These are phyloP conservation scores for Neomonachus schauinslandi DNA, from an alignment of 2,113 vertebrate species.

Conservation along the genomic window DNA sequence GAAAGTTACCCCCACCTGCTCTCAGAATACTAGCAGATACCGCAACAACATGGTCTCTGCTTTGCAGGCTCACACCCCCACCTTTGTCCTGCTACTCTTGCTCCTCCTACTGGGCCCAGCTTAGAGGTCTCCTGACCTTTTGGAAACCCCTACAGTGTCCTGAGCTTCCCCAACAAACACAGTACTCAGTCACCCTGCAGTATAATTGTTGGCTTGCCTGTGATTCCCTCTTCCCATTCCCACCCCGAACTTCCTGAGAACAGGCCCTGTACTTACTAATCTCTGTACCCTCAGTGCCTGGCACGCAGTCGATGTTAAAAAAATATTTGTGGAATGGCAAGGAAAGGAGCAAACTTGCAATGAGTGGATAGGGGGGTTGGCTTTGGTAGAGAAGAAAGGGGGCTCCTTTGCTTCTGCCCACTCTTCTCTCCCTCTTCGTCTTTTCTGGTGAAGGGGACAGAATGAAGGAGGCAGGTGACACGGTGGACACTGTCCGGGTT, in stretches of 20 bases:
- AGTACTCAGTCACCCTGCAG: background rate
- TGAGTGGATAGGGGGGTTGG: background rate
- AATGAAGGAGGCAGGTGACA: background rate
- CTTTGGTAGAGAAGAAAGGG: background rate
- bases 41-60: background rate
- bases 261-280: background rate
- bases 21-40: background rate
- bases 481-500: background rate
- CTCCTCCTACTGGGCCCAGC: background rate
- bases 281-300: background rate
- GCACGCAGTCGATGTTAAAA: background rate
- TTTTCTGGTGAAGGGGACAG: background rate
- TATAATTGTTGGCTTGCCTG: background rate
- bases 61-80: background rate
- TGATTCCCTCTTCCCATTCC: background rate
- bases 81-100: background rate
- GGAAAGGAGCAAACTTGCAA: background rate
- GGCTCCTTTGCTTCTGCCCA: background rate
- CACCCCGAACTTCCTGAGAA: constrained; percentile 26
- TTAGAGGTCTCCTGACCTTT: background rate
- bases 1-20: background rate
- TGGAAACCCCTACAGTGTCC: background rate
- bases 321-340: constrained; percentile 19
- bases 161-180: background rate
- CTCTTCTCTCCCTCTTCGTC: background rate